phyloP scores from a whole-genome alignment of 2,888 invertebrate species.

The Eupithecia vulgata region DNA sequence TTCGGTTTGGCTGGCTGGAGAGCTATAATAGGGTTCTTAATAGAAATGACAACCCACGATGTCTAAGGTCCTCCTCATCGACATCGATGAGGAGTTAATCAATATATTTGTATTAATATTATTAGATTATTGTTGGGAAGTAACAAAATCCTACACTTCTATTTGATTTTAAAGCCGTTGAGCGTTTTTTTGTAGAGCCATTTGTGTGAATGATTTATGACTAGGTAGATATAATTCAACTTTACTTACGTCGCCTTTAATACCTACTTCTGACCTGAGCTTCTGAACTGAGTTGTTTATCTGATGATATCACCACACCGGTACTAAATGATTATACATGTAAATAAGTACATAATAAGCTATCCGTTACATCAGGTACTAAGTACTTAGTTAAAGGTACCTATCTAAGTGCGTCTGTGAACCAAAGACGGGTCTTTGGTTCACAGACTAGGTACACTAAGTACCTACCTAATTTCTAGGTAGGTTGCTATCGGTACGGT shows the following conservation, averaged over 20 bases:
- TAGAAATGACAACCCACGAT: too few relatives aligned
- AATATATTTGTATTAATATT: background rate
- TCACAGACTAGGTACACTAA: too few relatives aligned
- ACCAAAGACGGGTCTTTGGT: too few relatives aligned
- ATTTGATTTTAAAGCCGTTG: background rate
- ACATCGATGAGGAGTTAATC: too few relatives aligned
- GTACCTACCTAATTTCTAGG: background rate
- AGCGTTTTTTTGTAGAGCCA: background rate
- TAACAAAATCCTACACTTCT: background rate
- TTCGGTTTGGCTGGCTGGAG: too few relatives aligned
- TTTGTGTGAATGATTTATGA: conserved; percentile 3
- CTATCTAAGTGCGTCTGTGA: background rate
- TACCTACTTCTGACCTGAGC: background rate
- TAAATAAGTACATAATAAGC: too few relatives aligned
- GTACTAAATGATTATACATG: conserved; percentile 20
- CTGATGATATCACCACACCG: conserved; percentile 44
- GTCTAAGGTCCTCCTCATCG: too few relatives aligned
- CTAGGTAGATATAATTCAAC: background rate
- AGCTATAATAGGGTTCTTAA: too few relatives aligned
- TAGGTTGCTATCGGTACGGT: background rate
- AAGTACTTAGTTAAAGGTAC: too few relatives aligned
- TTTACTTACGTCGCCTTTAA: background rate
- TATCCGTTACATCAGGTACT: too few relatives aligned
- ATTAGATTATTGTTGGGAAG: background rate
- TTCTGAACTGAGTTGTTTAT: conserved; percentile 12